phyloP scores from a whole-genome alignment of 1,140 invertebrate genomes.

The Pinna nobilis region DNA sequence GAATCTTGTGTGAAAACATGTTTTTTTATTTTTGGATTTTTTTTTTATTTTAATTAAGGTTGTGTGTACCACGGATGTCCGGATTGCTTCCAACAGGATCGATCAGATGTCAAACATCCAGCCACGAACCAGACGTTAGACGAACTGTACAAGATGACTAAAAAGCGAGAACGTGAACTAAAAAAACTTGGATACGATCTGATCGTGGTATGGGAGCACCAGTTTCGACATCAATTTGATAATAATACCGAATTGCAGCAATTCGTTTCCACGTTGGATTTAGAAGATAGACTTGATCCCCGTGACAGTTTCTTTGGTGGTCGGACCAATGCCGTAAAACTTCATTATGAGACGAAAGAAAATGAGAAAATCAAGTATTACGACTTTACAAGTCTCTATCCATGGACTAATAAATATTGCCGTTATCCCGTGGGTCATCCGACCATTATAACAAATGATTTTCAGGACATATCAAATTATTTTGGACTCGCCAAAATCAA shows the following conservation, averaged over 20 bases:
- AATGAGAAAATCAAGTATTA: constrained; percentile 27
- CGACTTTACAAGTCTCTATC: constrained; percentile 27
- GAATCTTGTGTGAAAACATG: constrained; percentile 7
- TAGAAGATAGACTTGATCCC: constrained; percentile 21
- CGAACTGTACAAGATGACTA: constrained; percentile 31
- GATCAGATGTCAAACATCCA: constrained; percentile 8
- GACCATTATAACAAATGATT: constrained; percentile 21
- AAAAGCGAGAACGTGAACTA: constrained; percentile 21
- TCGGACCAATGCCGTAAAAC: constrained; percentile 22
- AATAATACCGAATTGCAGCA: constrained; percentile 1
- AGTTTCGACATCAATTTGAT: constrained; percentile 22
- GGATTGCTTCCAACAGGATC: constrained; percentile 25
- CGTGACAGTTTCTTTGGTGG: constrained; percentile 31
- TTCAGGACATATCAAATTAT: constrained; percentile 26
- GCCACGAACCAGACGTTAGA: constrained; percentile 25
- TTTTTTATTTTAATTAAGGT: constrained; percentile 4
- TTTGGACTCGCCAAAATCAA: constrained; percentile 24
- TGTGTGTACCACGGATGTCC: constrained; percentile 39
- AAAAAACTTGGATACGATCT: constrained; percentile 20
- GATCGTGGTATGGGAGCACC: constrained; percentile 31
- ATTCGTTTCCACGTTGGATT: constrained; percentile 18
- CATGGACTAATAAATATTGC: constrained; percentile 28
- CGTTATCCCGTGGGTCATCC: constrained; percentile 23
- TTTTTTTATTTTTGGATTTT: not conserved
- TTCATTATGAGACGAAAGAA: constrained; percentile 16